A percentile compares a stretch with the other conserved stretches of the same genome.
Conservation (phyloP, 2,113 vertebrate species). For the Platysteira castanea region DNA sequence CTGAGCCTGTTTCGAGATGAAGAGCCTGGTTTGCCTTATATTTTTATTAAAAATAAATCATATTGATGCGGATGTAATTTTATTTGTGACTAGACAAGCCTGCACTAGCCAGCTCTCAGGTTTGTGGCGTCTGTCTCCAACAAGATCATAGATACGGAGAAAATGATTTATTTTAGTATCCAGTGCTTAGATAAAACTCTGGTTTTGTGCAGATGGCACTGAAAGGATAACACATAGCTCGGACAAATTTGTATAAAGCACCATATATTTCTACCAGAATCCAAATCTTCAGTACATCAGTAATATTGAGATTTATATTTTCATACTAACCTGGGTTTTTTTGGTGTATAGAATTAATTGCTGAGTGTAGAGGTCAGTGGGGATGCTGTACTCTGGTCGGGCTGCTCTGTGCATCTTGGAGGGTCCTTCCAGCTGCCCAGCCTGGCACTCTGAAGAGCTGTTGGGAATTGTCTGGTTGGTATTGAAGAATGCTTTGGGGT, state of each 20-base stretch:
- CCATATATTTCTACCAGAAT: neutral
- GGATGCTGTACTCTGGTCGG: neutral
- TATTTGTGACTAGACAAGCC: slow-evolving; percentile 48
- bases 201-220: slow-evolving; percentile 10
- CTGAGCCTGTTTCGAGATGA: neutral
- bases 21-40: neutral
- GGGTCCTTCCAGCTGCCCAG: neutral
- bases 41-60: slow-evolving; percentile 38
- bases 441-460: neutral
- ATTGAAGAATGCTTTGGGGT: neutral
- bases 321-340: accelerated
- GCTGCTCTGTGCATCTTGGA: neutral
- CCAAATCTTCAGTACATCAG: neutral
- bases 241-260: slow-evolving; percentile 5
- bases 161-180: slow-evolving; percentile 55
- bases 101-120: slow-evolving; percentile 29
- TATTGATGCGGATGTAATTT: neutral
- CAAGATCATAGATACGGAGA: slow-evolving; percentile 1
- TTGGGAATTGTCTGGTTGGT: neutral
- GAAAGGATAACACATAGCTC: slow-evolving; percentile 23
- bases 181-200: slow-evolving; percentile 14
- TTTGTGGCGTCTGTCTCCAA: slow-evolving; percentile 41
- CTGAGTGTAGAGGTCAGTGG: neutral
- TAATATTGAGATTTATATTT: neutral
- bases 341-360: neutral